Evolutionary conservation across 1,140 invertebrate species (phyloP).

Genomic region (Caenorhabditis elegans): DNA sequence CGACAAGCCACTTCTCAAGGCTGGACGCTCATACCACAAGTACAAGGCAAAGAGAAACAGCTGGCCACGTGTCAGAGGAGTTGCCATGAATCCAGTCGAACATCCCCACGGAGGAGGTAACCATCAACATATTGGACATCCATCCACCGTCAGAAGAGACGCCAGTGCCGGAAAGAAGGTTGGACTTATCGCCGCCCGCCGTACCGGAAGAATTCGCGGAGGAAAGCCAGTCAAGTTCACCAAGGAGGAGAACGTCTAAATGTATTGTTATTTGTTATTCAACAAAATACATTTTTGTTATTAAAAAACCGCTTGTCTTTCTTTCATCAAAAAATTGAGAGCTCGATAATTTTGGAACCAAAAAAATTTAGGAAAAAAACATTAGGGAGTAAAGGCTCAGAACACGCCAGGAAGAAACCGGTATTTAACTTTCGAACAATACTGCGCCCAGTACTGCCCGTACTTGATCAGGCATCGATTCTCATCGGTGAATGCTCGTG

Average conservation of each 20-base stretch:
- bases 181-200: constrained; percentile 98
- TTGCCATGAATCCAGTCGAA: constrained; percentile 83
- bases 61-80: constrained; percentile 85
- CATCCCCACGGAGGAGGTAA: constrained; percentile 99
- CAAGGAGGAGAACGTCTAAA: constrained; percentile 61
- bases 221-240: constrained; percentile 64
- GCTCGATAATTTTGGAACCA: not conserved
- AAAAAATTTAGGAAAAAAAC: too few relatives aligned
- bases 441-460: constrained; percentile 32
- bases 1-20: constrained; percentile 98
- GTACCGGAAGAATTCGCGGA: constrained; percentile 97
- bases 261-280: constrained; percentile 28
- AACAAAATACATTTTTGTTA: constrained; percentile 33
- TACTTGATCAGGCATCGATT: constrained; percentile 33
- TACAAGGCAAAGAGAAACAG: constrained; percentile 98
- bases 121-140: constrained; percentile 99
- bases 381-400: not conserved
- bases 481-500: constrained; percentile 22
- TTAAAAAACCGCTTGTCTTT: too few relatives aligned
- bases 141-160: constrained; percentile 96
- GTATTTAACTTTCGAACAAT: constrained; percentile 21
- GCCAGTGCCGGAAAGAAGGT: constrained; percentile 98
- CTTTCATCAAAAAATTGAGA: too few relatives aligned
- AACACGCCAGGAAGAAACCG: constrained; percentile 25
- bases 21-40: constrained; percentile 97